phyloP scores from a whole-genome alignment of 2,797 vertebrate genomes.

The Parauchenoglanis ngamensis region DNA sequence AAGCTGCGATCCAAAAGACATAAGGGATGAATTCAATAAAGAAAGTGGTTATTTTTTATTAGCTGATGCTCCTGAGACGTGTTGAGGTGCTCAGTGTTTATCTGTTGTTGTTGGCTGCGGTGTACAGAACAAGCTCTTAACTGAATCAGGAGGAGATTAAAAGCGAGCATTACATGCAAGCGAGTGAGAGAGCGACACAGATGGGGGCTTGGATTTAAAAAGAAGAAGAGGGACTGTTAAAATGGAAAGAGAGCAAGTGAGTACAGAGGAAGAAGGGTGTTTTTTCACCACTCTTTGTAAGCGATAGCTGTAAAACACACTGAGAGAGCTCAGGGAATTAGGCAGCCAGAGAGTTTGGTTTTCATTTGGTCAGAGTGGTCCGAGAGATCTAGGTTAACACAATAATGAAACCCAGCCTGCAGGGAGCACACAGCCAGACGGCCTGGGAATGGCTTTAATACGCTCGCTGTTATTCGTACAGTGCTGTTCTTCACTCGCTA shows the following conservation, averaged over 20 bases:
- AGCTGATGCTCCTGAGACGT: constrained; percentile 8
- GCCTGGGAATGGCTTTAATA: constrained; percentile 62
- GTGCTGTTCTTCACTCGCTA: constrained; percentile 33
- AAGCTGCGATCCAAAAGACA: constrained; percentile 17
- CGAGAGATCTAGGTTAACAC: constrained; percentile 72
- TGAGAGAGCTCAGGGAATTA: constrained; percentile 59
- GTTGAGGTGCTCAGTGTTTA: constrained; percentile 18
- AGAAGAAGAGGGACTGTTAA: constrained; percentile 22
- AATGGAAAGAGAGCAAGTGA: constrained; percentile 38
- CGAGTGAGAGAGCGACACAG: background rate
- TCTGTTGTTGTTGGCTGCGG: constrained; percentile 35
- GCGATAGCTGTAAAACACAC: constrained; percentile 69
- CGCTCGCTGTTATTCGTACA: constrained; percentile 44
- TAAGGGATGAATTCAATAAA: constrained; percentile 1
- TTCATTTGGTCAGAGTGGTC: constrained; percentile 67
- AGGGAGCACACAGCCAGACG: constrained; percentile 68
- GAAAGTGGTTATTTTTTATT: constrained; percentile 27
- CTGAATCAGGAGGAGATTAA: constrained; percentile 26
- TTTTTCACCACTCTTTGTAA: constrained; percentile 64
- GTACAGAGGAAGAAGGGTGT: constrained; percentile 34
- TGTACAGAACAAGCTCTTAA: constrained; percentile 22
- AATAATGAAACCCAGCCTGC: constrained; percentile 71
- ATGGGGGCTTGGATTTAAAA: constrained; percentile 18
- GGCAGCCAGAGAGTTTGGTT: constrained; percentile 65
- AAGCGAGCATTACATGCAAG: background rate